phyloP scores from a whole-genome alignment of 1,140 invertebrate species.

The Drosophila nebulosa region DNA sequence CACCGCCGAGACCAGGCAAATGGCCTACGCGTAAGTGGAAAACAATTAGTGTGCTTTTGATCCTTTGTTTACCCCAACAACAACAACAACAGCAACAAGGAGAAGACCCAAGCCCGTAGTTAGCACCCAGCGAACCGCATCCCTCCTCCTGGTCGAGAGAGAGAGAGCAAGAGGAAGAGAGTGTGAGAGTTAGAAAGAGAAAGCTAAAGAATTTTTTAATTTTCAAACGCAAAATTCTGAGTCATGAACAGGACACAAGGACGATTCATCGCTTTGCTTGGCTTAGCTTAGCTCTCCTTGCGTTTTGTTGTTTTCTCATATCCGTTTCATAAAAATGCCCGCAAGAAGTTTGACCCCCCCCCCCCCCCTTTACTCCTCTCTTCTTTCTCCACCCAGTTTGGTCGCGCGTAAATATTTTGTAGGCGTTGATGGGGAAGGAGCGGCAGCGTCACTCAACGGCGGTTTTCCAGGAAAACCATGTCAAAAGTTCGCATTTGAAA shows the following conservation, averaged over 20 bases:
- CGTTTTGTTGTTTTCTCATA: conserved; percentile 72
- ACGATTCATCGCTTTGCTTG: conserved; percentile 1
- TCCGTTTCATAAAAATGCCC: conserved; percentile 74
- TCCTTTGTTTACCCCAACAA: conserved; percentile 79
- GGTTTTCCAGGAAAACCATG: conserved; percentile 54
- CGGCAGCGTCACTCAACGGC: conserved; percentile 1
- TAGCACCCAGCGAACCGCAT: conserved; percentile 69
- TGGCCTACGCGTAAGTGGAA: conserved; percentile 66
- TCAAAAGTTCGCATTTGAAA: conserved; percentile 62
- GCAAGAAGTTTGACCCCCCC: conserved; percentile 41
- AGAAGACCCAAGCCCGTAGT: conserved; percentile 49
- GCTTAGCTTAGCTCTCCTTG: conserved; percentile 43
- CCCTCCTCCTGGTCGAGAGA: conserved; percentile 19
- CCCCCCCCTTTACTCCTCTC: neutral
- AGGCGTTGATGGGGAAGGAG: conserved; percentile 30
- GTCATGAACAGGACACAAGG: conserved; percentile 36
- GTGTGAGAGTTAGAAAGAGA: neutral
- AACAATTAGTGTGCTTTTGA: conserved; percentile 80
- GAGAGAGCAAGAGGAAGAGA: neutral
- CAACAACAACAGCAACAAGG: conserved; percentile 51
- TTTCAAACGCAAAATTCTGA: conserved; percentile 70
- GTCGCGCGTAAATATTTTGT: conserved; percentile 46
- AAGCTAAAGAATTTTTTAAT: conserved; percentile 71
- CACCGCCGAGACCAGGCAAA: conserved; percentile 22
- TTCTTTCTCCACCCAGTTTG: conserved; percentile 15